These are phyloP conservation scores for Caenorhabditis drosophilae DNA, from an alignment of 2,888 invertebrate genomes.

Conservation along the genomic window DNA sequence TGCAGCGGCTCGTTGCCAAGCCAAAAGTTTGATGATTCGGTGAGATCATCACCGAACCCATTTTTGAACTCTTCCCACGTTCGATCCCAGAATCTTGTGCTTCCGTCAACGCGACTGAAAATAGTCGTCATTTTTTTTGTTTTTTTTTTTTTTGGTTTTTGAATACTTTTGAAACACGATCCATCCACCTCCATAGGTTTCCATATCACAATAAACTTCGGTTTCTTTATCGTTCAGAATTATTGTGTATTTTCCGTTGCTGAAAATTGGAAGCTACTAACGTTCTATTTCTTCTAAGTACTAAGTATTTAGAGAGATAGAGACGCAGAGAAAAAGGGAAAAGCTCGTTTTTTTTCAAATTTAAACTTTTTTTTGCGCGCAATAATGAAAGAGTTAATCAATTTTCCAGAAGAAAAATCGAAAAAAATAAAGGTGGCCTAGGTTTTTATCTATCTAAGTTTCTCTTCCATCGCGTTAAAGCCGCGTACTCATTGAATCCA, in stretches of 20 bases:
- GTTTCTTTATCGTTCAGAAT: slow-evolving; percentile 19
- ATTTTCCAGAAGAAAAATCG: neutral
- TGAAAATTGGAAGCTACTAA: slow-evolving; percentile 8
- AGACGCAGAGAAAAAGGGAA: no score
- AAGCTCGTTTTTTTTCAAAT: slow-evolving; percentile 6
- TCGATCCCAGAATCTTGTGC: slow-evolving; percentile 51
- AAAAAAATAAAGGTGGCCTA: no score
- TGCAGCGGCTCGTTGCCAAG: slow-evolving; percentile 59
- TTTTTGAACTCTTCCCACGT: slow-evolving; percentile 56
- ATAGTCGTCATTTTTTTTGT: neutral
- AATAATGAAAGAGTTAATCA: neutral
- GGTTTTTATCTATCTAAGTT: no score
- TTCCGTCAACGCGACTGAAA: slow-evolving; percentile 48
- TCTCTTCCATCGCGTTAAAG: no score
- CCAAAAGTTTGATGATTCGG: slow-evolving; percentile 43
- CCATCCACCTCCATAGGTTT: slow-evolving; percentile 40
- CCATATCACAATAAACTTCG: slow-evolving; percentile 45
- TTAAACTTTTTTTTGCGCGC: neutral
- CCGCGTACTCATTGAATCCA: slow-evolving; percentile 32
- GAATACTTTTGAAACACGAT: slow-evolving; percentile 35
- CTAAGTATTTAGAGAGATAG: no score
- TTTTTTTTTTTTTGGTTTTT: slow-evolving; percentile 4
- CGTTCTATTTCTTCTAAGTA: neutral
- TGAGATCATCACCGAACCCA: slow-evolving; percentile 50
- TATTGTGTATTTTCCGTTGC: slow-evolving; percentile 36